Base-by-base conservation (phyloP, 2,113 vertebrate species). In the Polypterus bichir region DNA sequence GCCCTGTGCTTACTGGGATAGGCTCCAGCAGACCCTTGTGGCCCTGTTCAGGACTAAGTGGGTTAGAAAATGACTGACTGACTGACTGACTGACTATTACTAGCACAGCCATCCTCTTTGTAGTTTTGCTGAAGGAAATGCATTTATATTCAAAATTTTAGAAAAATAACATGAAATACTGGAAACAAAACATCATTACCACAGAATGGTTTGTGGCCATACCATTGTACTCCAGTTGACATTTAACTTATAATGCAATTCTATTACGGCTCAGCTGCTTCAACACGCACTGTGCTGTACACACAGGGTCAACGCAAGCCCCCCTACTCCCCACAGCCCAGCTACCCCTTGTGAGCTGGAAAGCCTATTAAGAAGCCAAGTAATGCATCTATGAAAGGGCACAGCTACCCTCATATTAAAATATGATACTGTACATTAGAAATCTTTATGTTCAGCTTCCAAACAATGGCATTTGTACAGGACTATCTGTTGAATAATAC, bases 211-310 rank as follows among this genome's bases (percentile, higher is more conserved):
- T 88, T 91, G 88, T 81, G 87, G 88, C 83, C 77, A 82, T 62
- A 83, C 86, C 88, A 79, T 89, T 85, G 78, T 86, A 82, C 83
- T 83, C 78, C 81, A 80, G 83, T 85, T 86, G 85, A 86, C 85
- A 89, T 89, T 91, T 87, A 80, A 87, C 89, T 91, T 87, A 89
- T 86, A 84, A 86, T 88, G 86, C 86, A 85, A 91, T 91, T 91
- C 86, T 81, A 79, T 75, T 86, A 85, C 86, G 88, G 83, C 85
- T 86, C 81, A 81, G 79, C 82, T 75, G 74, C 72, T 62, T 72
- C 69, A 73, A 66, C 76, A 77, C 75, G 69, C 71, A 71, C 79
- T 76, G 54, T 5, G 44, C 9, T 9, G 9, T 64, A 69, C 66
- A 68, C 69, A 5, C 10, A 59, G 9, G 46, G 48, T n/a, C 6